A percentile compares a stretch with the other conserved stretches of the same genome.
Evolutionary conservation across 2,113 vertebrate genomes (phyloP).

Genomic region (Passer montanus): DNA sequence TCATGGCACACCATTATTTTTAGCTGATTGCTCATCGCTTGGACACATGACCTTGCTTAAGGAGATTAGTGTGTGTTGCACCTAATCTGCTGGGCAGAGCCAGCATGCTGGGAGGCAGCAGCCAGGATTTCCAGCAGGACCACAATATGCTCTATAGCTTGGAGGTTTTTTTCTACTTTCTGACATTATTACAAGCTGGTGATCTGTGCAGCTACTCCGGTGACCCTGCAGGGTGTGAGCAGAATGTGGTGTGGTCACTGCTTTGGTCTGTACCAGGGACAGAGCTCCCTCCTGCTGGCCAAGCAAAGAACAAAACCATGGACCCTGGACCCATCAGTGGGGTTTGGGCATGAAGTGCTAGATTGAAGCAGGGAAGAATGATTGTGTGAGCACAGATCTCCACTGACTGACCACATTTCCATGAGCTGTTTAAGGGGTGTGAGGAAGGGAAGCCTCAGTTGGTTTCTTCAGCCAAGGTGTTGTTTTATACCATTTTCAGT

Average conservation of each 20-base stretch:
- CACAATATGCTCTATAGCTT: neutral
- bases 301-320: neutral
- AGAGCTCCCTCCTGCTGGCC: fast-evolving
- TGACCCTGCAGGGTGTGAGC: neutral
- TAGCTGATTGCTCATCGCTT: constrained; percentile 49
- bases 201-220: neutral
- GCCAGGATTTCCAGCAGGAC: neutral
- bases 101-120: neutral
- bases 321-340: neutral
- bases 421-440: neutral
- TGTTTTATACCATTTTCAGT: neutral
- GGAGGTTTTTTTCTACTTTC: neutral
- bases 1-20: constrained; percentile 53
- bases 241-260: fast-evolving
- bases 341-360: neutral
- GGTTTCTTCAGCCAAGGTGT: neutral
- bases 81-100: neutral
- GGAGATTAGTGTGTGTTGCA: neutral
- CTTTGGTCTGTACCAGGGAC: neutral
- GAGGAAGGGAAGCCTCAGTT: neutral
- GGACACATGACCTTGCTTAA: constrained; percentile 43
- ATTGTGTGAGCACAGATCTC: neutral
- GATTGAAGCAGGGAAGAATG: neutral
- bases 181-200: neutral
- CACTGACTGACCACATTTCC: neutral